phyloP scores from a whole-genome alignment of 2,113 vertebrate genomes.

The Macrotis lagotis region DNA sequence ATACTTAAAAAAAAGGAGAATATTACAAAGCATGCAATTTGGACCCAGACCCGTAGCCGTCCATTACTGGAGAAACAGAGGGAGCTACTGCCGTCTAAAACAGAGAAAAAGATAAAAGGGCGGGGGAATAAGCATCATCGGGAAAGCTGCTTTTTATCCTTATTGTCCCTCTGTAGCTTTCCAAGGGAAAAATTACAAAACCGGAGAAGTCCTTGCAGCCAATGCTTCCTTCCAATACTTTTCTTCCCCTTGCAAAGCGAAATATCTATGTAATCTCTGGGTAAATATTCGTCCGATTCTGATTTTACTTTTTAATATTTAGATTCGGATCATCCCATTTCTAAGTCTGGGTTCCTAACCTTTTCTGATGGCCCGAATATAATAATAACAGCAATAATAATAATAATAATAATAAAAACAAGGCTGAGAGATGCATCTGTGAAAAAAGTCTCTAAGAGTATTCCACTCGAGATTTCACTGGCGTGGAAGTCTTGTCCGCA shows the following conservation, averaged over 20 bases:
- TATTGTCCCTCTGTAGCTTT: not conserved
- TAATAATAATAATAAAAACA: too few relatives aligned
- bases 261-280: slow-evolving; percentile 62
- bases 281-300: slow-evolving; percentile 79
- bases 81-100: not conserved
- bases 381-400: slow-evolving; percentile 66
- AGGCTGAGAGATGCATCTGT: slow-evolving; percentile 38
- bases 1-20: slow-evolving; percentile 71
- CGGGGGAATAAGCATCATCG: not conserved
- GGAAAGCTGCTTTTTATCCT: not conserved
- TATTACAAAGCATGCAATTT: slow-evolving; percentile 75
- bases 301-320: slow-evolving; percentile 83
- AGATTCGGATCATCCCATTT: slow-evolving; percentile 80
- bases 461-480: not conserved
- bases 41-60: slow-evolving; percentile 31
- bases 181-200: not conserved
- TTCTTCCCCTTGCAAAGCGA: slow-evolving; percentile 17
- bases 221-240: not conserved
- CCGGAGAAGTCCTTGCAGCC: not conserved
- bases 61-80: not conserved
- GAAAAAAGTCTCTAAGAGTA: not conserved
- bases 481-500: not conserved
- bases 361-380: slow-evolving; percentile 77
- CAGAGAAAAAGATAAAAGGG: not conserved
- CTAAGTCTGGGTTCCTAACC: slow-evolving; percentile 78